Base-by-base conservation (phyloP, 2,797 vertebrate genomes). In the Pelobates cultripes region DNA sequence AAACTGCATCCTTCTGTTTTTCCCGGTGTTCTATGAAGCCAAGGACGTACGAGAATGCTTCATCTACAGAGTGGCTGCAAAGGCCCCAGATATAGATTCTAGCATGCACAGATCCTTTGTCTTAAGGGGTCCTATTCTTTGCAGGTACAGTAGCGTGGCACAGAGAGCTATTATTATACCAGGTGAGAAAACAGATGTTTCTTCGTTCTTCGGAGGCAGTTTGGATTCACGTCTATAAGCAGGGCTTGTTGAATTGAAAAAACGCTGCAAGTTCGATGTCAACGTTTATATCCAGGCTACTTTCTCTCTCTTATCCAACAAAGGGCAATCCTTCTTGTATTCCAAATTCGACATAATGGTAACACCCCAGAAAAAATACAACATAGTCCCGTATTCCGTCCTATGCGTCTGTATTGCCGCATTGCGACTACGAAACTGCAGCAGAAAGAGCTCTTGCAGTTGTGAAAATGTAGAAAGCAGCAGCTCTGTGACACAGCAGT, bases 401-500 rank as follows among this genome's bases (percentile, higher is more conserved):
- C 91, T 87, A 84, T 81, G 89, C 90, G 87, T 92, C 89, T 93
- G 92, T 90, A 88, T 91, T 90, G 94, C 92, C 88, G 93, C 93
- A 90, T 83, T 93, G 93, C 90, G 90, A 91, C 92, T 90, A 88
- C 90, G 91, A 93, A 88, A 80, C 88, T 88, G 92, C 90, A 89
- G 92, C 91, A 92, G 86, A 86, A 90, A 91, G 89, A 93, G 91
- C 92, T 85, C 91, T 92, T 93, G 92, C 92, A 92, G 91, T 91
- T 89, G 92, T 86, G 87, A 91, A 87, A 87, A 88, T 91, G 92
- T 92, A 90, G 93, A 91, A 90, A 90, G 90, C 92, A 92, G 91
- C 87, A 92, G 93, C 91, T 89, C 90, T 90, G 86, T 90, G 91
- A 94, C 92, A 90, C 90, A 88, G 91, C 91, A 94, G 92, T 95